Conservation (phyloP, 2,797 vertebrate genomes). For the Falco columbarius region DNA sequence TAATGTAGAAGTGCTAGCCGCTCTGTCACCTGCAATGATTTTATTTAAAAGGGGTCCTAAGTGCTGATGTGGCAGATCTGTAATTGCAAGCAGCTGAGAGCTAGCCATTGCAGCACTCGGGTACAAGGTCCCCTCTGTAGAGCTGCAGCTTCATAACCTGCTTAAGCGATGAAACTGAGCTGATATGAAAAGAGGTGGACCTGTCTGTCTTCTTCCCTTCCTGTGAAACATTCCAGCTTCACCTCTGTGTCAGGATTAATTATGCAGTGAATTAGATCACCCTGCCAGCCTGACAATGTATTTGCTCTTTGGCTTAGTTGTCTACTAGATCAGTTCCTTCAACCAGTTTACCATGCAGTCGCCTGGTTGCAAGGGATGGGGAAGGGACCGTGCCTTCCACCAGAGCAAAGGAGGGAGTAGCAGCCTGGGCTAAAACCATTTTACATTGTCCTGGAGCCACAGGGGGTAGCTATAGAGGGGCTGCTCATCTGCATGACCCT, state of each 20-base stretch:
- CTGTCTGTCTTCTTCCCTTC: background rate
- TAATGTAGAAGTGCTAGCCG: background rate
- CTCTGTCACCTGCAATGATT: background rate
- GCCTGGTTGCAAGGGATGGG: background rate
- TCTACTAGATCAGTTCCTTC: background rate
- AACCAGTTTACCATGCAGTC: background rate
- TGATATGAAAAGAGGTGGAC: background rate
- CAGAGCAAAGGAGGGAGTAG: background rate
- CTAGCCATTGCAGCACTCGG: rapidly evolving
- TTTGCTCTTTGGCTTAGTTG: background rate
- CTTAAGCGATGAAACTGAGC: background rate
- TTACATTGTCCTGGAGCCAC: background rate
- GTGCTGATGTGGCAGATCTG: background rate
- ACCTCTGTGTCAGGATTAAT: too few relatives aligned
- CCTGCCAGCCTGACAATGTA: background rate
- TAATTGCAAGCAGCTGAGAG: background rate
- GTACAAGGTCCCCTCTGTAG: background rate
- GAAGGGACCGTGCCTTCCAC: rapidly evolving
- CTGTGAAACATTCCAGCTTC: background rate
- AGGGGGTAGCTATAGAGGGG: too few relatives aligned
- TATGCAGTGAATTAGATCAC: background rate
- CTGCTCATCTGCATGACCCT: background rate
- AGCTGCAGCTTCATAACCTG: background rate
- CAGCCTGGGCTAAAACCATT: background rate
- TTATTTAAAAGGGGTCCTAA: background rate